phyloP scores from a whole-genome alignment of 2,797 vertebrate species.

The Fringilla coelebs region DNA sequence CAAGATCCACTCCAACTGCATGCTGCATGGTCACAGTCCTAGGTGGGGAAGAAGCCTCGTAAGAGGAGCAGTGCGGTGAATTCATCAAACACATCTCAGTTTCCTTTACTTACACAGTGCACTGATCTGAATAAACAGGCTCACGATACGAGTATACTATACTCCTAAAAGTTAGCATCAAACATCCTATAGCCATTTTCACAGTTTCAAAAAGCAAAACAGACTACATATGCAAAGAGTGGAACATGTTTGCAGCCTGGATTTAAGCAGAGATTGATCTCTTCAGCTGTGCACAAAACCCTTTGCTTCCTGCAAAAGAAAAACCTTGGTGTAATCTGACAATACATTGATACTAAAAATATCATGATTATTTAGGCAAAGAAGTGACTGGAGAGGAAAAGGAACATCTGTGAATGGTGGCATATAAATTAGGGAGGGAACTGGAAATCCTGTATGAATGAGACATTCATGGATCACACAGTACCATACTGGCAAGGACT shows the following conservation, averaged over 20 bases:
- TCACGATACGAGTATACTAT: background rate
- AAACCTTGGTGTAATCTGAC: background rate
- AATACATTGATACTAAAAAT: background rate
- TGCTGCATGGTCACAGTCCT: fast-evolving
- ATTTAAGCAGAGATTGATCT: background rate
- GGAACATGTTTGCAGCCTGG: background rate
- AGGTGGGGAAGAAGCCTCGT: background rate
- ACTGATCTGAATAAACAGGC: background rate
- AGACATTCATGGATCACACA: background rate
- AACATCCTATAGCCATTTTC: background rate
- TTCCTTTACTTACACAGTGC: background rate
- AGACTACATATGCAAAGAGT: background rate
- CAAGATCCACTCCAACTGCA: background rate
- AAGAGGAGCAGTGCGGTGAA: background rate
- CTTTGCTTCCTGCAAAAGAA: background rate
- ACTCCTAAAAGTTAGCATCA: background rate
- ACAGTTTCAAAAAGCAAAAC: background rate
- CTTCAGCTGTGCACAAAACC: background rate
- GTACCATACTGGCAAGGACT: background rate
- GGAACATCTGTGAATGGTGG: background rate
- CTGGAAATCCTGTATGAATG: background rate
- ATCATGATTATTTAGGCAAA: background rate
- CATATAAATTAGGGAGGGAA: background rate
- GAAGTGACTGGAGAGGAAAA: background rate
- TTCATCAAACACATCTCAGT: too few relatives aligned